Evolutionary conservation across 1,140 invertebrate genomes (phyloP), one percentile per base, ranked within the genome.

Genomic region (Drosophila willistoni): DNA sequence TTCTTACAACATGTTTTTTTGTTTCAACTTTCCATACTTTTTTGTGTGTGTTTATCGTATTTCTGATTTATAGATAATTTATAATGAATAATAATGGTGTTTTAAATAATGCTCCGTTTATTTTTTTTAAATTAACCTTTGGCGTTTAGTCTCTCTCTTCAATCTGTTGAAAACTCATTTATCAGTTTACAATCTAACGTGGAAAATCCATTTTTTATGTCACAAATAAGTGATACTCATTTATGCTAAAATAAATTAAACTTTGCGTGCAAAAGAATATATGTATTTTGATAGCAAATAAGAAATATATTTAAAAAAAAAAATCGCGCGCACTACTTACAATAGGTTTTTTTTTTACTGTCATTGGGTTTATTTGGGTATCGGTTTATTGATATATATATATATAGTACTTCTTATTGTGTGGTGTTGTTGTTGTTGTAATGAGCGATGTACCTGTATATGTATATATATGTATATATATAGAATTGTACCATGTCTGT

Each of bases 1-100:
- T 71, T 77, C 75, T 77, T 77, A 77, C 75, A 77, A 77, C 75
- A 77, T 77, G 75, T 77, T 77, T 59, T 25, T n/a, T 77, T 59
- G 1, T 29, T 29, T 68, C 77, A 77, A 71, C 71, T 77, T 29
- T 77, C 74, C 77, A 77, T 71, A 67, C 65, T 66, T 51, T 29
- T 29, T 7, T 29, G 3, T 51, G 74, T 41, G 74, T 36, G 17
- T 77, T 77, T 67, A 71, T 77, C 36, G 17, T 77, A 51, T 71
- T 71, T 71, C 68, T 66, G 68, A 71, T 77, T 77, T 71, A 77
- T 47, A 59, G 41, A 47, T 59, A 59, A 59, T 59, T 29, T 59
- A 36, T 47, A 64, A 64, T 64, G 62, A 64, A 22, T 64, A 64
- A 36, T 51, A 59, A 51, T 77, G 74, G 75, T 77, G 75, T 77